Evolutionary conservation across 2,888 invertebrate genomes (phyloP).

Genomic region (Bhutanitis thaidina): DNA sequence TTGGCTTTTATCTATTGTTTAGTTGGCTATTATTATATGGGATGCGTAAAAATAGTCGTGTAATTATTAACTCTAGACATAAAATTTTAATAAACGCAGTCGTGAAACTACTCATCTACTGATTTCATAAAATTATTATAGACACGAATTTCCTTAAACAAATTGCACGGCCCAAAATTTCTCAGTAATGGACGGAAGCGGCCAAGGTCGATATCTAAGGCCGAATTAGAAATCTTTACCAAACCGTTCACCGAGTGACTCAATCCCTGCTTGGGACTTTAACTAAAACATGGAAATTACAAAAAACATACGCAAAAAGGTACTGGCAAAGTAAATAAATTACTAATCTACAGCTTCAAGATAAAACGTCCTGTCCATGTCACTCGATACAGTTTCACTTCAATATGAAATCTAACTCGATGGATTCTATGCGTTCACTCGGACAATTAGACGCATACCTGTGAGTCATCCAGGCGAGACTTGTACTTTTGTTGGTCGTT

Average conservation of each 20-base stretch:
- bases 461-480: conserved; percentile 71
- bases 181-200: conserved; percentile 24
- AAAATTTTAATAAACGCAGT: no score
- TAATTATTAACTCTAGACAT: no score
- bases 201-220: conserved; percentile 28
- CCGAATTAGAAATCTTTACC: conserved; percentile 30
- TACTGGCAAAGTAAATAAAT: background rate
- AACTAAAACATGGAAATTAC: conserved; percentile 1
- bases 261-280: conserved; percentile 20
- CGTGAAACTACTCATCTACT: no score
- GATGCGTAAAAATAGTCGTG: no score
- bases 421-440: conserved; percentile 56
- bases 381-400: conserved; percentile 48
- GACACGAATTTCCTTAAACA: conserved; percentile 10
- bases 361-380: conserved; percentile 19
- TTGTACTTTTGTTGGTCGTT: conserved; percentile 68
- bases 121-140: background rate
- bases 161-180: conserved; percentile 25
- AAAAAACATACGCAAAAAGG: background rate
- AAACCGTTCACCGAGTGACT: conserved; percentile 33
- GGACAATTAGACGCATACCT: conserved; percentile 71
- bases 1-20: no score
- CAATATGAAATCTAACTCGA: conserved; percentile 65
- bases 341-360: background rate
- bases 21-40: no score